Conservation (phyloP, 2,888 invertebrate species). For the Lasioglossum leucozonium region DNA sequence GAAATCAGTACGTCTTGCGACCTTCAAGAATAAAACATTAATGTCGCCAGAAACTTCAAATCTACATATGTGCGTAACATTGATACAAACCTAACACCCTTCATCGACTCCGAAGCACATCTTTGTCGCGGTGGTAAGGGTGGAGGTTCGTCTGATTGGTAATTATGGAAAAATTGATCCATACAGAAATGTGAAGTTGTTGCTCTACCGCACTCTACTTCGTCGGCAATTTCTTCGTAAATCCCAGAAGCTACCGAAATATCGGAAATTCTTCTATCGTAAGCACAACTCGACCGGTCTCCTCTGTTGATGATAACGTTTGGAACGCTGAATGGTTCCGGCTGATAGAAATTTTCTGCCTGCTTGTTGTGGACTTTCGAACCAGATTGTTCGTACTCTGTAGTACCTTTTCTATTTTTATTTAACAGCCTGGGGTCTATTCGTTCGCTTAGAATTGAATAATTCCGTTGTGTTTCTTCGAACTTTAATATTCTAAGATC, state of each 20-base stretch:
- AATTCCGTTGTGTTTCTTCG: constrained; percentile 54
- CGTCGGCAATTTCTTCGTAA: constrained; percentile 89
- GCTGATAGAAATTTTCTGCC: constrained; percentile 79
- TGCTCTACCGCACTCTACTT: constrained; percentile 54
- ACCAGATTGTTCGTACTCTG: constrained; percentile 51
- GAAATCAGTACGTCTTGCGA: constrained; percentile 19
- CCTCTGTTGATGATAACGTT: constrained; percentile 70
- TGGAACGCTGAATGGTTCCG: constrained; percentile 72
- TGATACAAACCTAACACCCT: constrained; percentile 71
- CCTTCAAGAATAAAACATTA: constrained; percentile 10
- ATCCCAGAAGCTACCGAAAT: constrained; percentile 88
- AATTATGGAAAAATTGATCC: constrained; percentile 79
- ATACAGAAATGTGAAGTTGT: constrained; percentile 77
- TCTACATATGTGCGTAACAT: background rate
- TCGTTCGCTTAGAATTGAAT: constrained; percentile 41
- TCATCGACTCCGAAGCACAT: constrained; percentile 74
- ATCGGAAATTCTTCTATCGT: constrained; percentile 86
- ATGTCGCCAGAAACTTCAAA: background rate
- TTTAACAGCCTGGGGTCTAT: constrained; percentile 3
- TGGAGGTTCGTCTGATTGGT: constrained; percentile 80
- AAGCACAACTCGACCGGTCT: constrained; percentile 70
- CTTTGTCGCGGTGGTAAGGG: constrained; percentile 85
- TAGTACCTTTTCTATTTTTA: constrained; percentile 58
- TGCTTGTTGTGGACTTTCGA: constrained; percentile 61
- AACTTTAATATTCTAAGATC: constrained; percentile 81